These are phyloP conservation scores for Antrozous pallidus DNA, from an alignment of 2,797 vertebrate genomes.

Conservation along the genomic window DNA sequence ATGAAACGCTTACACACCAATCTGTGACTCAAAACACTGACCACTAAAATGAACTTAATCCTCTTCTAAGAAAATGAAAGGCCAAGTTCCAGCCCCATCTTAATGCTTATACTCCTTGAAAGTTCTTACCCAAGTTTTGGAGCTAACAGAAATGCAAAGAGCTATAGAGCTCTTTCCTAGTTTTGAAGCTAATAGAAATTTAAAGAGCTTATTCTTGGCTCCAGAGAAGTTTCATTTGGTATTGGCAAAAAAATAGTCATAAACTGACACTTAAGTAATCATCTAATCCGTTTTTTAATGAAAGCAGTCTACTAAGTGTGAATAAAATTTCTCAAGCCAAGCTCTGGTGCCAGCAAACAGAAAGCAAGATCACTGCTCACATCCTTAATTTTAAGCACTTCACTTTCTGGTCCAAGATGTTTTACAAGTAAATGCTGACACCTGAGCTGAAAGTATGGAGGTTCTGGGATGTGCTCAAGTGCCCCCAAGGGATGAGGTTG, in stretches of 20 bases:
- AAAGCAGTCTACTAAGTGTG: constrained; percentile 18
- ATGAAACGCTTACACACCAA: background rate
- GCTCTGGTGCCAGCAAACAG: constrained; percentile 18
- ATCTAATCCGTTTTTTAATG: constrained; percentile 11
- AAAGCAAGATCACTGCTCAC: background rate
- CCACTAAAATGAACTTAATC: too few relatives aligned
- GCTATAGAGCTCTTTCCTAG: background rate
- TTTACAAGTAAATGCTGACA: constrained; percentile 24
- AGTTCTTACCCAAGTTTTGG: too few relatives aligned
- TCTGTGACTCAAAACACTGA: background rate
- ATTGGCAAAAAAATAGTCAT: constrained; percentile 58
- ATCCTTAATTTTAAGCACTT: constrained; percentile 28
- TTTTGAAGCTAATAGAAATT: constrained; percentile 51
- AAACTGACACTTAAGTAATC: background rate
- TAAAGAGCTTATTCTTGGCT: constrained; percentile 32
- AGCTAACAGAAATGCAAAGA: background rate
- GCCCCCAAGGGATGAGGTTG: background rate
- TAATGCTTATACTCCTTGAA: too few relatives aligned
- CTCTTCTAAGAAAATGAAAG: too few relatives aligned
- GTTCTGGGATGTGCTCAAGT: constrained; percentile 38
- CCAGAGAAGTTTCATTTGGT: constrained; percentile 55
- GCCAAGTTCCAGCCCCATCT: too few relatives aligned
- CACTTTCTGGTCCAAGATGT: constrained; percentile 40
- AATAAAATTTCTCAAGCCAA: constrained; percentile 34
- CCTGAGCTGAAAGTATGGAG: constrained; percentile 27